Evolutionary conservation across 2,113 vertebrate genomes (phyloP).

Genomic region (Cricetomys ansorgei): DNA sequence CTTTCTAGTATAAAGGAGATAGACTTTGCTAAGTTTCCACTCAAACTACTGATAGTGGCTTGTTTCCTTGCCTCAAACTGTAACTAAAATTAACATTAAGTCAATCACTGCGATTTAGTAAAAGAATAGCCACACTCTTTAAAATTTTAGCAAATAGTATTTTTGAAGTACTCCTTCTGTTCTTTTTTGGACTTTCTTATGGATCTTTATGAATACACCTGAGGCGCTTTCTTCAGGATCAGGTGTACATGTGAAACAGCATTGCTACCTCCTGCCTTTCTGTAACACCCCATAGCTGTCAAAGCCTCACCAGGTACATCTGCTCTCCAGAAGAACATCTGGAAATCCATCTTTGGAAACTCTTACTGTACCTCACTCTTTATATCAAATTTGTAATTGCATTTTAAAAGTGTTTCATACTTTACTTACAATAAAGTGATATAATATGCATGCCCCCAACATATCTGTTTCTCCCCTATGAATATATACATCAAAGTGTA

Average conservation of each 20-base stretch:
- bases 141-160: not conserved
- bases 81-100: slow-evolving; percentile 36
- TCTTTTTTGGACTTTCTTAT: not conserved
- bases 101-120: not conserved
- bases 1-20: not conserved
- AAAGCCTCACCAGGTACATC: not conserved
- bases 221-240: not conserved
- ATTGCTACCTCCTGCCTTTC: not conserved
- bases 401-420: not conserved
- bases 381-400: not conserved
- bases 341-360: not conserved
- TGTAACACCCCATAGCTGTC: not conserved
- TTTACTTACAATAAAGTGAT: not conserved
- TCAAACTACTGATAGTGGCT: not conserved
- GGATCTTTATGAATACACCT: not conserved
- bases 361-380: not conserved
- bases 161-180: not conserved
- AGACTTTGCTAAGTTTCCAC: not conserved
- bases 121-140: not conserved
- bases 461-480: not conserved
- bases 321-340: not conserved
- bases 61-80: not conserved
- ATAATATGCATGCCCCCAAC: not conserved
- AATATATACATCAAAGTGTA: not conserved
- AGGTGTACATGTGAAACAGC: not conserved